A percentile compares a stretch with the other conserved stretches of the same genome.
phyloP scores from a whole-genome alignment of 2,888 invertebrate species.

The Pocota personata region DNA sequence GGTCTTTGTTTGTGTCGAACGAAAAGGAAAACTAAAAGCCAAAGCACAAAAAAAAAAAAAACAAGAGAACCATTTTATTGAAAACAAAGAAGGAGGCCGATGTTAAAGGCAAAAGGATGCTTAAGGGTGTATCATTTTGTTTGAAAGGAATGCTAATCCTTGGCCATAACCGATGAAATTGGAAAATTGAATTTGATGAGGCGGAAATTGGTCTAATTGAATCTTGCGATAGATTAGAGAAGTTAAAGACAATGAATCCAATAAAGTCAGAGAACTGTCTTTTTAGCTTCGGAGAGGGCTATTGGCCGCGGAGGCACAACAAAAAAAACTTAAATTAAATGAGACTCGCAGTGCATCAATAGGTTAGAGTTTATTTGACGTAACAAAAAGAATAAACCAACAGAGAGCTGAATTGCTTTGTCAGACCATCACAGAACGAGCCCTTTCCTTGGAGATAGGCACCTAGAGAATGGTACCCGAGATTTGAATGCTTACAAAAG shows the following conservation, averaged over 20 bases:
- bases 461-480: too few species aligned
- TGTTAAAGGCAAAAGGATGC: neutral
- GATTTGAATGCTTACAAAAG: too few species aligned
- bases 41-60: neutral
- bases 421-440: too few species aligned
- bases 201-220: neutral
- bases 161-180: neutral
- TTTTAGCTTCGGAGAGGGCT: neutral
- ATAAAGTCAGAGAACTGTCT: neutral
- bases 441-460: too few species aligned
- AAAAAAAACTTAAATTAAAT: too few species aligned
- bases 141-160: neutral
- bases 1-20: neutral
- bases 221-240: slow-evolving; percentile 6
- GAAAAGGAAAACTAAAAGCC: neutral
- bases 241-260: neutral
- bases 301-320: too few species aligned
- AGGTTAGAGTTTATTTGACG: too few species aligned
- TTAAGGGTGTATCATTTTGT: slow-evolving; percentile 7
- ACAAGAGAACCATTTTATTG: neutral
- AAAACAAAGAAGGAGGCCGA: too few species aligned
- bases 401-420: too few species aligned
- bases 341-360: too few species aligned
- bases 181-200: neutral
- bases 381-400: too few species aligned